Evolutionary conservation across 2,797 vertebrate species (phyloP), one percentile per base, ranked within the genome.

Genomic region (Sebastes vulpes): DNA sequence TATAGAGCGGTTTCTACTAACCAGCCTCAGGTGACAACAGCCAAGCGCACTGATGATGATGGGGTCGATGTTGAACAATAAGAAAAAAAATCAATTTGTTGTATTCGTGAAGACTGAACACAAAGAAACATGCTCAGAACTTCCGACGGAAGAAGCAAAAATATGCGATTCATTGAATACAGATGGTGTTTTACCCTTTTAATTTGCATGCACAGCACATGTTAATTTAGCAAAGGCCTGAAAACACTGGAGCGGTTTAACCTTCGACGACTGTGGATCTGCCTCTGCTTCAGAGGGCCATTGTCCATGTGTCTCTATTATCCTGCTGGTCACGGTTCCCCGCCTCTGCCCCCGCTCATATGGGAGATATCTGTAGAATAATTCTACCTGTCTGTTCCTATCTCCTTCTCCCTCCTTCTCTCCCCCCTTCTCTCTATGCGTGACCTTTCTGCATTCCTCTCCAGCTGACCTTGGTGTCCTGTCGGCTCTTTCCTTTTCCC

Each of bases 301-400:
- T 90, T 84, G 88, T 93, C 90, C 92, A 89, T 92, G 88, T 86
- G 86, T 92, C 91, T 91, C 87, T 89, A 93, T 93, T 92, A 93
- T 89, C 69, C 88, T 92, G 87, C 88, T 77, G 91, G 92, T 90
- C 92, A 93, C 83, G 90, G 92, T 80, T 89, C 79, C 77, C 85
- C 35, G 8, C 63, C 71, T 81, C 86, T 79, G 80, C 79, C 88
- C 78, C 73, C 5, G 3, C 83, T 91, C 86, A 82, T 87, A 89
- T 87, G 86, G 90, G 84, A 83, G 86, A 89, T 87, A 92, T 93
- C 90, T 92, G 85, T 90, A 80, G 77, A 93, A 92, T 90, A 87
- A 94, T 90, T 89, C 88, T 56, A 94, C 91, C 92, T 94, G 93
- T 93, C 92, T 89, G 85, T 92, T 94, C 86, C 80, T 79, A 92